Evolutionary conservation across 2,113 vertebrate genomes (phyloP).

Genomic region (Erpornis zantholeuca): DNA sequence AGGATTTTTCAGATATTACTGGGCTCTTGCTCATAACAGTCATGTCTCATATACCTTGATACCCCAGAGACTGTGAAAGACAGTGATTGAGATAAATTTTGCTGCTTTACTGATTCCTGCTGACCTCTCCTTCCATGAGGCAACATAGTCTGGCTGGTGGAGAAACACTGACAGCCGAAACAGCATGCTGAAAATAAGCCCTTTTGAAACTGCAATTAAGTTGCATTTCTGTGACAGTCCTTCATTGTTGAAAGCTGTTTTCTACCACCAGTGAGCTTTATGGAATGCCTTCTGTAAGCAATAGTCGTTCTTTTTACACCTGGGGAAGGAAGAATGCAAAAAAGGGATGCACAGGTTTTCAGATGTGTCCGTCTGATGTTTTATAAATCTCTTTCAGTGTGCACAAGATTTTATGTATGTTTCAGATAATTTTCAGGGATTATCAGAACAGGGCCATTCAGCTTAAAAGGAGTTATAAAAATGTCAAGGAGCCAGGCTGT

Average conservation of each 20-base stretch:
- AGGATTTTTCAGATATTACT: background rate
- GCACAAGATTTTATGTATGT: background rate
- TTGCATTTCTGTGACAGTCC: background rate
- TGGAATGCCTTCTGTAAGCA: background rate
- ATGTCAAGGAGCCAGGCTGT: background rate
- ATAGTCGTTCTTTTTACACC: background rate
- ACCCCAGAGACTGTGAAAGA: background rate
- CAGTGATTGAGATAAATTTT: background rate
- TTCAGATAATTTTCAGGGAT: background rate
- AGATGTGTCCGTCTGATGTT: background rate
- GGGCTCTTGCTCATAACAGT: background rate
- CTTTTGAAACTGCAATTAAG: background rate
- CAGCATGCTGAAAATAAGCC: background rate
- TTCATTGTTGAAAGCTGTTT: background rate
- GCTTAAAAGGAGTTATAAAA: background rate
- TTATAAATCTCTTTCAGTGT: rapidly evolving
- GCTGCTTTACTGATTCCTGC: background rate
- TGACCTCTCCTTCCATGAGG: background rate
- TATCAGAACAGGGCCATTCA: background rate
- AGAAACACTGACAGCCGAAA: background rate
- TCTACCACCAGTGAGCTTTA: background rate
- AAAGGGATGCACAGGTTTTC: background rate
- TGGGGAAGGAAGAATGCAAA: background rate
- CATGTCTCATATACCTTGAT: background rate
- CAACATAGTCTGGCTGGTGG: background rate